phyloP scores from a whole-genome alignment of 1,140 invertebrate genomes.

The Chionoecetes opilio region DNA sequence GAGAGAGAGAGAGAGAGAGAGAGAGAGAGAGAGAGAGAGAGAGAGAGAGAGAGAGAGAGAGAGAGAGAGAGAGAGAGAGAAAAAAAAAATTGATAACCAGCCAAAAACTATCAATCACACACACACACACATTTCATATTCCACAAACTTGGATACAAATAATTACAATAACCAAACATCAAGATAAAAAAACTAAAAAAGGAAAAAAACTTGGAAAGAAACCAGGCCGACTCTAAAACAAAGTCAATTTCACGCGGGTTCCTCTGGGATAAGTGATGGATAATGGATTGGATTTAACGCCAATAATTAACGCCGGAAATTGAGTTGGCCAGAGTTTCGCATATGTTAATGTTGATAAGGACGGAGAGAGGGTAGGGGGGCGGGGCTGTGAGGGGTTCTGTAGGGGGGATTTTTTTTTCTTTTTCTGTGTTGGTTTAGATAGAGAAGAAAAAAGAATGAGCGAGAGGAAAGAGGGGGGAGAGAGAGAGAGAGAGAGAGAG shows the following conservation, averaged over 20 bases:
- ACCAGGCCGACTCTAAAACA: no score
- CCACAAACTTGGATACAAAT: no score
- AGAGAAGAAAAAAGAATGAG: no score
- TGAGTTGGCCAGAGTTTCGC: background rate
- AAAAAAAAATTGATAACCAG: background rate
- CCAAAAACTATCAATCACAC: background rate
- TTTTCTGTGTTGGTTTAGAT: background rate
- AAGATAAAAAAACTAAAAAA: no score
- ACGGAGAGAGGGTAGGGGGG: background rate
- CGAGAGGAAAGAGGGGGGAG: no score
- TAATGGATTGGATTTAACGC: constrained; percentile 9
- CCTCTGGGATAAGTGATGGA: background rate
- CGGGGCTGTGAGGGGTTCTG: background rate
- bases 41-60: background rate
- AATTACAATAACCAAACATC: no score
- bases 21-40: background rate
- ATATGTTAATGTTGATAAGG: constrained; percentile 2
- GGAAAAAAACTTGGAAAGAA: no score
- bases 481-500: no score
- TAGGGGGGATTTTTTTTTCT: background rate
- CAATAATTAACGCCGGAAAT: constrained; percentile 1
- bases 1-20: constrained; percentile 14
- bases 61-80: background rate
- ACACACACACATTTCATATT: background rate
- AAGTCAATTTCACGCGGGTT: no score